Evolutionary conservation across 2,888 invertebrate species (phyloP).

Genomic region (Heliconius cydno): DNA sequence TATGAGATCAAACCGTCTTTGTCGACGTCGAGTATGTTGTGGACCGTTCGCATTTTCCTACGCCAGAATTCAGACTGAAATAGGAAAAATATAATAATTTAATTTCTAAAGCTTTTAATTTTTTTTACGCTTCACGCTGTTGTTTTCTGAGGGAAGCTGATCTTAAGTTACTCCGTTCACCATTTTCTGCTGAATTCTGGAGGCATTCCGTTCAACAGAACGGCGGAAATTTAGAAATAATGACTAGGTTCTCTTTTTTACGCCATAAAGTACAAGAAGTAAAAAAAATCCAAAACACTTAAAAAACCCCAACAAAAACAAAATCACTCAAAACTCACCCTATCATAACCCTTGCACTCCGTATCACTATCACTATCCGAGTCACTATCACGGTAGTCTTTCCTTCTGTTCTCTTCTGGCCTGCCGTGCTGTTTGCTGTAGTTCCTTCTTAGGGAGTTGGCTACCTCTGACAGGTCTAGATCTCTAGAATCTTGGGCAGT

Average conservation of each 20-base stretch:
- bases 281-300: too few species aligned
- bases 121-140: too few species aligned
- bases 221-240: too few species aligned
- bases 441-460: slow-evolving; percentile 56
- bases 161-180: too few species aligned
- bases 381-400: slow-evolving; percentile 78
- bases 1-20: slow-evolving; percentile 93
- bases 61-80: slow-evolving; percentile 88
- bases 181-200: too few species aligned
- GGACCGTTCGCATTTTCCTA: slow-evolving; percentile 93
- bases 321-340: slow-evolving; percentile 66
- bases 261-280: too few species aligned
- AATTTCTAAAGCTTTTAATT: too few species aligned
- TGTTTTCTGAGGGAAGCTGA: too few species aligned
- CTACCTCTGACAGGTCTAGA: slow-evolving; percentile 54
- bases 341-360: slow-evolving; percentile 76
- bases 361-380: slow-evolving; percentile 85
- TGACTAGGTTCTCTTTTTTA: background rate
- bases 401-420: slow-evolving; percentile 71
- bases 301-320: background rate
- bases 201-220: too few species aligned
- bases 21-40: slow-evolving; percentile 92
- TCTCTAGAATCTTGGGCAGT: slow-evolving; percentile 54
- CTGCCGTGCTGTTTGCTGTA: slow-evolving; percentile 80
- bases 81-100: background rate